These are phyloP conservation scores for Troides oblongomaculatus DNA, from an alignment of 2,888 invertebrate genomes.

Conservation along the genomic window DNA sequence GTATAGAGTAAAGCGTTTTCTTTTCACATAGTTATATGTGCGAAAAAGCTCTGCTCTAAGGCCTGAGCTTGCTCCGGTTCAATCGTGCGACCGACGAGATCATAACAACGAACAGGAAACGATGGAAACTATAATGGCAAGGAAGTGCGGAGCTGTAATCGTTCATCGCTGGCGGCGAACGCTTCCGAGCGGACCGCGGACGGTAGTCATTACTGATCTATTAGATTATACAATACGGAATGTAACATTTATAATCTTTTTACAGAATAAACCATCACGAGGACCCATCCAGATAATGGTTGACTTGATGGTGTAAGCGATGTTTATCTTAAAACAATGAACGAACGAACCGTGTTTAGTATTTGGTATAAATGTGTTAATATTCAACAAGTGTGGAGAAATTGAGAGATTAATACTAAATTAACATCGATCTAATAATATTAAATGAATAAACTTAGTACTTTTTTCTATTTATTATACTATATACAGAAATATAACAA, in stretches of 20 bases:
- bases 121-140: slow-evolving; percentile 26
- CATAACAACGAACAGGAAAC: slow-evolving; percentile 25
- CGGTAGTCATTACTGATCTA: slow-evolving; percentile 27
- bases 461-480: too few species aligned
- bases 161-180: slow-evolving; percentile 8
- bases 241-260: background rate
- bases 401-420: too few species aligned
- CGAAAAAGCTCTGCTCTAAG: slow-evolving; percentile 6
- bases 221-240: slow-evolving; percentile 10
- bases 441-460: too few species aligned
- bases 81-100: slow-evolving; percentile 21
- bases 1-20: slow-evolving; percentile 13
- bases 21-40: slow-evolving; percentile 8
- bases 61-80: background rate
- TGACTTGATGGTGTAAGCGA: background rate
- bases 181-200: slow-evolving; percentile 16
- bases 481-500: too few species aligned
- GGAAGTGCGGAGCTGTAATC: slow-evolving; percentile 22
- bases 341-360: too few species aligned
- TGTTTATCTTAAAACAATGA: too few species aligned
- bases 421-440: too few species aligned
- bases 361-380: too few species aligned
- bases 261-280: background rate
- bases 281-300: background rate
- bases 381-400: too few species aligned